A percentile compares a stretch with the other conserved stretches of the same genome.
Conservation (phyloP, 2,797 vertebrate species). For the Epinephelus coioides region DNA sequence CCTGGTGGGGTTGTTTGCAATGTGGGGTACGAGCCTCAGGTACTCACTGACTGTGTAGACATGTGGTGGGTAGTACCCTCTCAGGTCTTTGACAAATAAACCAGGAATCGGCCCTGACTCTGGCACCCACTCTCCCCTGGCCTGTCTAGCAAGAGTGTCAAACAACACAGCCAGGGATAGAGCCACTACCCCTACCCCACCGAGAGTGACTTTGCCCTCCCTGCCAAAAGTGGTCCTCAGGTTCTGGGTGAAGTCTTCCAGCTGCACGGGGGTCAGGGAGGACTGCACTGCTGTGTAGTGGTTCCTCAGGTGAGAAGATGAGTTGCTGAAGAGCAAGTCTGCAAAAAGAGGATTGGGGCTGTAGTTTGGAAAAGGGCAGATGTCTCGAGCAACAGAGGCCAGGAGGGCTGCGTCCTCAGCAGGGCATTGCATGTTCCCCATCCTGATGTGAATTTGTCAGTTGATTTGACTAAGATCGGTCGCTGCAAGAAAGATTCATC, state of each 20-base stretch:
- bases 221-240: constrained; percentile 54
- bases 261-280: constrained; percentile 42
- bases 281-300: constrained; percentile 44
- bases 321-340: constrained; percentile 8
- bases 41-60: constrained; percentile 39
- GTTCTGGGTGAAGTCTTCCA: constrained; percentile 45
- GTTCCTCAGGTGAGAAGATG: constrained; percentile 32
- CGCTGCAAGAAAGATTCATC: not conserved
- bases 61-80: constrained; percentile 23
- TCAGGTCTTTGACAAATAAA: constrained; percentile 37
- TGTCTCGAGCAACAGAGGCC: no score
- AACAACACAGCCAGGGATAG: constrained; percentile 54
- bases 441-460: not conserved
- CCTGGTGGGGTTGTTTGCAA: constrained; percentile 52
- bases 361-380: no score
- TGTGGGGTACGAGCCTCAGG: constrained; percentile 51
- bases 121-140: constrained; percentile 23
- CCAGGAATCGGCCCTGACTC: constrained; percentile 26
- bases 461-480: not conserved
- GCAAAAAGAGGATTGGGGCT: no score
- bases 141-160: constrained; percentile 45
- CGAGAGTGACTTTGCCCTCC: no score
- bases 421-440: constrained; percentile 7
- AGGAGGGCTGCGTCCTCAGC: no score
- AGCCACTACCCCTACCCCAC: constrained; percentile 38